Conservation (phyloP, 2,888 invertebrate genomes). For the Neoaliturus tenellus region DNA sequence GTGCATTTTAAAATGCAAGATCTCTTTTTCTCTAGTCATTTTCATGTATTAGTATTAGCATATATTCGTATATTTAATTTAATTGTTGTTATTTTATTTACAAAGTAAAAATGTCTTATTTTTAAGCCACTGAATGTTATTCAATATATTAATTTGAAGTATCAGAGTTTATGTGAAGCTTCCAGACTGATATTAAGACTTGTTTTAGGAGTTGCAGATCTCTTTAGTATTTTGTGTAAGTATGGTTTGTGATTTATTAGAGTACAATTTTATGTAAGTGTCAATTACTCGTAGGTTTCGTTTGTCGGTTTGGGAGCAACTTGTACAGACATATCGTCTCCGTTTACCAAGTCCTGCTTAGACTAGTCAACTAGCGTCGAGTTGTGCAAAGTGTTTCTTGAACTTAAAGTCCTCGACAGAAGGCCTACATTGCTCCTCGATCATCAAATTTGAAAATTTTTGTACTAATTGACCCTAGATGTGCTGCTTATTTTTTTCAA, state of each 20-base stretch:
- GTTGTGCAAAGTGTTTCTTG: slow-evolving; percentile 4
- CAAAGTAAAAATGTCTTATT: not conserved
- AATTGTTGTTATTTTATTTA: not conserved
- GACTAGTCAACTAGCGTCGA: not conserved
- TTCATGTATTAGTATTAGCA: not conserved
- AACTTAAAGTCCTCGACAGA: not conserved
- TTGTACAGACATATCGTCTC: slow-evolving; percentile 44
- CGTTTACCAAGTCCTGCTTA: slow-evolving; percentile 9
- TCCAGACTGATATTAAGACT: slow-evolving; percentile 46
- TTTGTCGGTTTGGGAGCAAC: slow-evolving; percentile 32
- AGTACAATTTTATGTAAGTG: slow-evolving; percentile 43
- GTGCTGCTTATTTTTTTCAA: no score
- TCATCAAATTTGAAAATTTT: no score
- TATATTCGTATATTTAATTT: slow-evolving; percentile 5
- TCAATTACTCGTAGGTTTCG: slow-evolving; percentile 31
- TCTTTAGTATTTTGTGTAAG: not conserved
- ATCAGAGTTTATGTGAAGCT: slow-evolving; percentile 32
- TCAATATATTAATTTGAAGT: not conserved
- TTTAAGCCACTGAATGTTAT: slow-evolving; percentile 30
- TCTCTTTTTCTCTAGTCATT: slow-evolving; percentile 31
- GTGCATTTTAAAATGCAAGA: not conserved
- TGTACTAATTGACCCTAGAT: no score
- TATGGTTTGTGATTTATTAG: slow-evolving; percentile 32
- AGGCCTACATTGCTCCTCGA: slow-evolving; percentile 21
- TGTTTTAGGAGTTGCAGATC: not conserved